These are phyloP conservation scores for Hesperophylax magnus DNA, from an alignment of 1,140 invertebrate genomes.

Conservation along the genomic window DNA sequence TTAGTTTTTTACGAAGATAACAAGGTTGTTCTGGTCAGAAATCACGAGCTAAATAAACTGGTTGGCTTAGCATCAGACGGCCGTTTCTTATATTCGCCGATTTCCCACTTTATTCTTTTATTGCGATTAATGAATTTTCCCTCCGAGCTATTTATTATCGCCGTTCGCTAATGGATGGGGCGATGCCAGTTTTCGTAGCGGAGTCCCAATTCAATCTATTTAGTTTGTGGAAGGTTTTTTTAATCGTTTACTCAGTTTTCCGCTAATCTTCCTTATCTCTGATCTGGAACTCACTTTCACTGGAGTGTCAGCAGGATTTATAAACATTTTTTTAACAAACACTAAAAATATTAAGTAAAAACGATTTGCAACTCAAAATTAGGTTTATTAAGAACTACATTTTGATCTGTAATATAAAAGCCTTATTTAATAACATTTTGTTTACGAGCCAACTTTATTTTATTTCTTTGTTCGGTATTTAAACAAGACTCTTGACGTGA, in stretches of 20 bases:
- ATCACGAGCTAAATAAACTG: conserved; percentile 1
- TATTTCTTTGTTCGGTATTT: too few species aligned
- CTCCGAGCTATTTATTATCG: conserved; percentile 40
- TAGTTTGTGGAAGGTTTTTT: conserved; percentile 29
- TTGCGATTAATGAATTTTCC: conserved; percentile 43
- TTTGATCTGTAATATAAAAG: too few species aligned
- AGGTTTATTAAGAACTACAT: too few species aligned
- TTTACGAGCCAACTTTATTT: too few species aligned
- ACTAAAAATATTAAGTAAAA: neutral
- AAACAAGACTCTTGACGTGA: too few species aligned
- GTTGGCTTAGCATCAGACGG: neutral
- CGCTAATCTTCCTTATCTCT: neutral
- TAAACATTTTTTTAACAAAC: neutral
- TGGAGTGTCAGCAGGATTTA: neutral
- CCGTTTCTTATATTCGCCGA: conserved; percentile 11
- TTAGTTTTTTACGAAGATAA: too few species aligned
- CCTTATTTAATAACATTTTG: too few species aligned
- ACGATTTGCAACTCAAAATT: too few species aligned
- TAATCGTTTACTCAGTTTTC: conserved; percentile 15
- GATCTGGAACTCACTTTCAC: neutral
- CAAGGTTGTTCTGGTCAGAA: neutral
- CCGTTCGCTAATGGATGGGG: conserved; percentile 32
- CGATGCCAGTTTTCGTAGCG: conserved; percentile 19
- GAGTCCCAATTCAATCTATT: neutral
- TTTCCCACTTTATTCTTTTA: conserved; percentile 36